Evolutionary conservation across 2,113 vertebrate species (phyloP).

Genomic region (Percina caprodes): DNA sequence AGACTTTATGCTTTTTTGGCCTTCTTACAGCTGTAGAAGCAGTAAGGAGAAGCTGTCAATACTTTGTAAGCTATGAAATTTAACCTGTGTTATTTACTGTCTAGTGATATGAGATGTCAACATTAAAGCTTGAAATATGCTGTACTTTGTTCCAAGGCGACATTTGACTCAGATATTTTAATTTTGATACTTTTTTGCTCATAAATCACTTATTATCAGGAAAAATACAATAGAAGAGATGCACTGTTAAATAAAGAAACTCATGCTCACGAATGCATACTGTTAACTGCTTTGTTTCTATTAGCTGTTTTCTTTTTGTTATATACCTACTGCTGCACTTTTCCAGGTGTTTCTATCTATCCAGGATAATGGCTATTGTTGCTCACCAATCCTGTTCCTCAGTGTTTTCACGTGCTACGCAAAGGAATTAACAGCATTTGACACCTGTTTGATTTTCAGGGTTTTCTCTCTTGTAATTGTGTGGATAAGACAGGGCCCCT

Average conservation of each 20-base stretch:
- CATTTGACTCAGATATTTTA: neutral
- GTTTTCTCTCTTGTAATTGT: conserved; percentile 5
- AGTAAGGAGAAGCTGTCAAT: neutral
- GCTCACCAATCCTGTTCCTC: neutral
- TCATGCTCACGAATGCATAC: neutral
- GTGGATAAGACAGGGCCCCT: neutral
- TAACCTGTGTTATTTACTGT: neutral
- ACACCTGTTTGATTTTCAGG: conserved; percentile 19
- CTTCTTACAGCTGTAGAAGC: neutral
- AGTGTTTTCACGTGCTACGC: conserved; percentile 10
- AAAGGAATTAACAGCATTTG: neutral
- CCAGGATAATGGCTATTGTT: neutral
- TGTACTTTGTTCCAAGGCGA: neutral
- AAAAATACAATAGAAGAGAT: neutral
- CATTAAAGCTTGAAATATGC: neutral
- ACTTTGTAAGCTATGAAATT: neutral
- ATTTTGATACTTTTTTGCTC: conserved; percentile 21
- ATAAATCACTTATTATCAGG: neutral
- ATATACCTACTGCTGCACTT: neutral
- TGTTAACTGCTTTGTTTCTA: conserved; percentile 20
- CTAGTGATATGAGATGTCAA: neutral
- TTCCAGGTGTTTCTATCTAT: conserved; percentile 17
- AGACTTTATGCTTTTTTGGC: conserved; percentile 9
- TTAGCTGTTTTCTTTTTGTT: conserved; percentile 6
- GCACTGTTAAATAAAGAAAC: neutral